A percentile compares a stretch with the other conserved stretches of the same genome.
Evolutionary conservation across 2,888 invertebrate species (phyloP).

Genomic region (Stramonita haemastoma): DNA sequence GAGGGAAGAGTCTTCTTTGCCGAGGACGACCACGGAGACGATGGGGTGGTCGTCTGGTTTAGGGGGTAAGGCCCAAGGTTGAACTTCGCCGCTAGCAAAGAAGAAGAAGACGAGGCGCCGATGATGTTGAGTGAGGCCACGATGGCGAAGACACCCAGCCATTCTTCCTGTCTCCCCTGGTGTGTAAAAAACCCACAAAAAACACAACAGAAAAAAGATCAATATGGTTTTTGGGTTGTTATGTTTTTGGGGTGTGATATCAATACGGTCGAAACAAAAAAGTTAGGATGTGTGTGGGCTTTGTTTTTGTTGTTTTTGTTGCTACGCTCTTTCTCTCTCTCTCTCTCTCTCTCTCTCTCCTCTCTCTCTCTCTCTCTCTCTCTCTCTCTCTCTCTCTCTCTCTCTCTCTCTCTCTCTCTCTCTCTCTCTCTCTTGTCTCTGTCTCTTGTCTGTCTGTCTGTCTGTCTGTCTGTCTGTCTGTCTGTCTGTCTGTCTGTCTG

Average conservation of each 20-base stretch:
- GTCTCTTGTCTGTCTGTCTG: no score
- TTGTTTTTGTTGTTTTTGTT: no score
- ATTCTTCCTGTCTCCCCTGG: constrained; percentile 85
- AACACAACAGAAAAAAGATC: not conserved
- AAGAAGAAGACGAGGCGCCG: constrained; percentile 74
- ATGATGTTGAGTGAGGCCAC: constrained; percentile 81
- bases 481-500: not conserved
- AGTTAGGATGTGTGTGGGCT: no score
- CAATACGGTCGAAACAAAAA: not conserved
- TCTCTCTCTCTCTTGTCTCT: no score
- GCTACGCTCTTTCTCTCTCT: no score
- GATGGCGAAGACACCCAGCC: constrained; percentile 91
- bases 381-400: no score
- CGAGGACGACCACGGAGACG: not conserved
- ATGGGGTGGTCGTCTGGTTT: not conserved
- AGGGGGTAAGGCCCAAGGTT: constrained; percentile 54
- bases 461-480: not conserved
- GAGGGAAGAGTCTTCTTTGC: not conserved
- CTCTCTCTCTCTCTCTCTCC: not conserved
- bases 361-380: no score
- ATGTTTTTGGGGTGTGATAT: not conserved
- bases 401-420: no score
- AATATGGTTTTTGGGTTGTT: not conserved
- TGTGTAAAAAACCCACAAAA: not conserved
- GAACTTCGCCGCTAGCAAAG: constrained; percentile 68